Percentiles rank a stretch among this genome's conserved stretches.
Conservation (phyloP, 2,113 vertebrate species). For the Sciurus niger region DNA sequence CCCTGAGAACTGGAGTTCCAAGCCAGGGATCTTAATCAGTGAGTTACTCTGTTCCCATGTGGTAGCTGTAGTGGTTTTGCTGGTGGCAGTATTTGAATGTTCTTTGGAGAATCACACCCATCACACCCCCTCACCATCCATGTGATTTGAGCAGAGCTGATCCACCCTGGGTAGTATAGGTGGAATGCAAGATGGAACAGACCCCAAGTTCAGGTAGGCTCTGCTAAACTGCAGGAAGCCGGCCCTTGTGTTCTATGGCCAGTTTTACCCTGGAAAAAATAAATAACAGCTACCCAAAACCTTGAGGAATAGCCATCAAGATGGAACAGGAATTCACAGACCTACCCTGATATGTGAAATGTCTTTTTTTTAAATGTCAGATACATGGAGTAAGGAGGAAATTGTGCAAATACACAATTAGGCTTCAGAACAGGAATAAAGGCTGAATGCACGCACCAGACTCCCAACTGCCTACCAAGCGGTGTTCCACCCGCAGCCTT, state of each 20-base stretch:
- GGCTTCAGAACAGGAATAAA: background rate
- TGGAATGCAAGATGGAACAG: background rate
- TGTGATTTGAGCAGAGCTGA: background rate
- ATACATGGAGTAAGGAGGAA: background rate
- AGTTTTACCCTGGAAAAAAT: constrained; percentile 46
- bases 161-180: background rate
- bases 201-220: background rate
- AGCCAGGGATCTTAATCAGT: background rate
- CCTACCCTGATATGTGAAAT: background rate
- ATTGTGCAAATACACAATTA: constrained; percentile 9
- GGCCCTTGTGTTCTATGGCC: background rate
- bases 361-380: constrained; percentile 11
- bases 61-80: background rate
- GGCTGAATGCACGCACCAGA: background rate
- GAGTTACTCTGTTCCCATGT: background rate
- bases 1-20: background rate
- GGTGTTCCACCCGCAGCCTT: background rate
- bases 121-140: background rate
- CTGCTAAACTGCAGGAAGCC: background rate
- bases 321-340: background rate
- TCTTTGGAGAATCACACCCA: background rate
- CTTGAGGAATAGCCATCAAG: background rate
- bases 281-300: constrained; percentile 60
- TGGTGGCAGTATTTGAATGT: background rate
- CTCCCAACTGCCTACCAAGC: background rate